Base-by-base conservation (phyloP, 2,113 vertebrate species). In the Noturus placidus region DNA sequence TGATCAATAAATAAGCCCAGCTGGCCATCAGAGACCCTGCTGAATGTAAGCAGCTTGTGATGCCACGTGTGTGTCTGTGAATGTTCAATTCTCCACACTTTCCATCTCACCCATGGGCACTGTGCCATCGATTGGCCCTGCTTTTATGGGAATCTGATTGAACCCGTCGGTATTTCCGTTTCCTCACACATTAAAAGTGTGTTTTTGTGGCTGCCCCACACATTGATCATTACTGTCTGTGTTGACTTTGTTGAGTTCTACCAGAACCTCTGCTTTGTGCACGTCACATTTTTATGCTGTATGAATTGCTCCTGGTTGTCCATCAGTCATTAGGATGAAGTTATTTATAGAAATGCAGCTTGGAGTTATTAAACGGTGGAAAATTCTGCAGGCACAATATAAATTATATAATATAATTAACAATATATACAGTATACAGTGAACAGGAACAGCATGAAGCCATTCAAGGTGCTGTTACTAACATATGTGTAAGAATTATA, bases 391-490 rank as follows among this genome's bases (percentile, higher is more conserved):
- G 5, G 42, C 74, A n/a, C 1, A 77, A n/a, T 77, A 52, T 27
- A 11, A 42, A 74, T 42, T 27, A 14, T 50, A 15, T 50, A 76
- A 50, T 50, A n/a, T n/a, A 50, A 76, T 50, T 76, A 27, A 76
- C 25, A 27, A 5, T 27, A 7, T 27, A 50, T 46, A 42, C 8
- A 74, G 46, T 76, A 50, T 76, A 76, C 46, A 2, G 5, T 46
- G 72, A 25, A 46, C 20, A 74, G 11, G 8, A 46, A 42, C 38
- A 13, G 4, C 38, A 74, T 11, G 20, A 22, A 74, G 30, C 30
- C 19, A 42, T 8, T 72, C 33, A 2, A 85, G 33, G 86, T 87
- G 87, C 91, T 94, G 90, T 92, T 94, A 93, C 91, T 90, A 93
- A 92, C 15, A 42, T 22, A 22, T 22, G 19, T 20, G 67, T 22